Conservation (phyloP, 53 echinoderm and acorn worm genomes). For the Paracentrotus lividus region DNA sequence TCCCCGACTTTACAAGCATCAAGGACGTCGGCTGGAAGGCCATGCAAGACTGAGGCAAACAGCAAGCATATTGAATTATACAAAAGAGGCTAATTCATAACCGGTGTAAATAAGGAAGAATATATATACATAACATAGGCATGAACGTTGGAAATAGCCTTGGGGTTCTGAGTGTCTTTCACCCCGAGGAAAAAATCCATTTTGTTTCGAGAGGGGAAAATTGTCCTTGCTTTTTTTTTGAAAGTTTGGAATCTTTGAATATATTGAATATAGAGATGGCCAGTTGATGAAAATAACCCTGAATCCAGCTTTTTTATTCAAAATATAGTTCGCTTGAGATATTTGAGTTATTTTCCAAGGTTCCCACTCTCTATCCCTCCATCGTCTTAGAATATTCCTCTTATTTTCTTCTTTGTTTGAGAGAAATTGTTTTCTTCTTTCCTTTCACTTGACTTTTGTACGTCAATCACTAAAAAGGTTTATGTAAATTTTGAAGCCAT, state of each 20-base stretch:
- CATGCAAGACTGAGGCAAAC: conserved; percentile 46
- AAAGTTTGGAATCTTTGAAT: background rate
- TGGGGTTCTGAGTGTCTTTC: background rate
- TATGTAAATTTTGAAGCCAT: background rate
- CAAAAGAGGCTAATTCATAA: conserved; percentile 62
- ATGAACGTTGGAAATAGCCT: background rate
- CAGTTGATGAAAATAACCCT: background rate
- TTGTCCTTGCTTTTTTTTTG: background rate
- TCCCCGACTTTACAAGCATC: conserved; percentile 18
- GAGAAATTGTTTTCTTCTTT: background rate
- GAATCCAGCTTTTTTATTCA: background rate
- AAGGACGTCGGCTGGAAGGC: conserved; percentile 50
- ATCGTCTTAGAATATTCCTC: background rate
- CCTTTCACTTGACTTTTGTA: background rate
- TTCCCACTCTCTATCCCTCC: background rate
- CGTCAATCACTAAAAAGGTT: too few species aligned
- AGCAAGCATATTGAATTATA: conserved; percentile 64
- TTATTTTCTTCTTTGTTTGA: background rate
- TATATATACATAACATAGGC: conserved; percentile 36
- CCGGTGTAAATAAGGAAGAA: conserved; percentile 42
- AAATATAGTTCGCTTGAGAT: background rate
- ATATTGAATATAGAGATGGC: background rate
- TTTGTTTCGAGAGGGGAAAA: background rate
- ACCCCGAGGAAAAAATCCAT: background rate
- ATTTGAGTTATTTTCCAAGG: too few species aligned